These are phyloP conservation scores for Argyra leucocephala DNA, from an alignment of 2,888 invertebrate species.

Conservation along the genomic window DNA sequence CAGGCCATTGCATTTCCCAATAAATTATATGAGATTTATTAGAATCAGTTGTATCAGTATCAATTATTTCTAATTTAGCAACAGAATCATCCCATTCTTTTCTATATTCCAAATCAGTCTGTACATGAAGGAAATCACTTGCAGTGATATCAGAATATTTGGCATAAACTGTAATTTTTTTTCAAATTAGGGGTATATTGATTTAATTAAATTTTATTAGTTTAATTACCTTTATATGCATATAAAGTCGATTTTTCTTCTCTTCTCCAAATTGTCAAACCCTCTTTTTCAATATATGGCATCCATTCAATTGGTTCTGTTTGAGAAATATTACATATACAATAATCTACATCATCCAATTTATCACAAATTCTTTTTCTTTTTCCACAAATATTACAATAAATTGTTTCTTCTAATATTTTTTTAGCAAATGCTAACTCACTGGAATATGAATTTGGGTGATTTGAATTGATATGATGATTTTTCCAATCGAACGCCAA, in stretches of 20 bases:
- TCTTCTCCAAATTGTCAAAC: slow-evolving; percentile 72
- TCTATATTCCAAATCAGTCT: slow-evolving; percentile 69
- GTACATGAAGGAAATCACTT: slow-evolving; percentile 70
- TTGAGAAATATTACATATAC: slow-evolving; percentile 37
- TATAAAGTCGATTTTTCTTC: slow-evolving; percentile 60
- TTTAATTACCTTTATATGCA: slow-evolving; percentile 59
- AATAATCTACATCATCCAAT: slow-evolving; percentile 44
- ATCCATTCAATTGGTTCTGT: slow-evolving; percentile 43
- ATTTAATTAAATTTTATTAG: not conserved
- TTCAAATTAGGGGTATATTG: not conserved
- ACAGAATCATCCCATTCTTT: slow-evolving; percentile 73
- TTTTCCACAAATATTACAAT: slow-evolving; percentile 46
- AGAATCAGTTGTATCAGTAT: slow-evolving; percentile 50
- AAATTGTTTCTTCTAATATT: slow-evolving; percentile 47
- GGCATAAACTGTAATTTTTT: slow-evolving; percentile 57
- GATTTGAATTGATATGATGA: slow-evolving; percentile 49
- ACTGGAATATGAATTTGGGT: slow-evolving; percentile 48
- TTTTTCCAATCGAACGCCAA: slow-evolving; percentile 53
- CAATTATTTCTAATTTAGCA: slow-evolving; percentile 59
- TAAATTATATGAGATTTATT: slow-evolving; percentile 65
- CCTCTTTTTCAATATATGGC: slow-evolving; percentile 68
- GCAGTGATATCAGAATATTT: slow-evolving; percentile 69
- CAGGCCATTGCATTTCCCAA: slow-evolving; percentile 86
- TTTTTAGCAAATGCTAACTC: slow-evolving; percentile 52
- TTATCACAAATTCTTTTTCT: slow-evolving; percentile 41